phyloP scores from a whole-genome alignment of 2,797 vertebrate species.

The Muraenolepis orangiensis region DNA sequence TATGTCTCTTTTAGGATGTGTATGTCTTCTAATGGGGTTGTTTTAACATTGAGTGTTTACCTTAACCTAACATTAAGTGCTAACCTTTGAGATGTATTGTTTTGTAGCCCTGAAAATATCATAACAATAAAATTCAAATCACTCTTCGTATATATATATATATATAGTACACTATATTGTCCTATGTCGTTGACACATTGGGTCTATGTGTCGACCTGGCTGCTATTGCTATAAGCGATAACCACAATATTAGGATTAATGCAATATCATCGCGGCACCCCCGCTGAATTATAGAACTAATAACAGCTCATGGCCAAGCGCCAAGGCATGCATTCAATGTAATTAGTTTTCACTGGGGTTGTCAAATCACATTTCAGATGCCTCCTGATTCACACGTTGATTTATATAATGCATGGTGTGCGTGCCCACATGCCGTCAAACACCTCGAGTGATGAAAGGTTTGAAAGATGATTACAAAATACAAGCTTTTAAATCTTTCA shows the following conservation, averaged over 20 bases:
- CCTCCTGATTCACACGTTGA: not conserved
- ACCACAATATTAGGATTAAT: too few relatives aligned
- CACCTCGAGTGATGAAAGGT: slow-evolving; percentile 24
- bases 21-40: too few relatives aligned
- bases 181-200: not conserved
- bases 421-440: slow-evolving; percentile 13
- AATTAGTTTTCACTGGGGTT: not conserved
- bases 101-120: not conserved
- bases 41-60: not conserved
- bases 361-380: not conserved
- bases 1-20: too few relatives aligned
- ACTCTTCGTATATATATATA: too few relatives aligned
- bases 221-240: not conserved
- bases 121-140: not conserved
- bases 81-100: not conserved
- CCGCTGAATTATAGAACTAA: not conserved
- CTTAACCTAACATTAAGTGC: not conserved
- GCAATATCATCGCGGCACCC: not conserved
- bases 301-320: not conserved
- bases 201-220: not conserved
- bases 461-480: slow-evolving; percentile 5
- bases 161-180: not conserved
- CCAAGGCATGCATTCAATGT: not conserved
- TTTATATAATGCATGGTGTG: not conserved
- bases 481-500: not conserved